Base-by-base conservation (phyloP, 1,140 invertebrate genomes). In the Drosophila littoralis region DNA sequence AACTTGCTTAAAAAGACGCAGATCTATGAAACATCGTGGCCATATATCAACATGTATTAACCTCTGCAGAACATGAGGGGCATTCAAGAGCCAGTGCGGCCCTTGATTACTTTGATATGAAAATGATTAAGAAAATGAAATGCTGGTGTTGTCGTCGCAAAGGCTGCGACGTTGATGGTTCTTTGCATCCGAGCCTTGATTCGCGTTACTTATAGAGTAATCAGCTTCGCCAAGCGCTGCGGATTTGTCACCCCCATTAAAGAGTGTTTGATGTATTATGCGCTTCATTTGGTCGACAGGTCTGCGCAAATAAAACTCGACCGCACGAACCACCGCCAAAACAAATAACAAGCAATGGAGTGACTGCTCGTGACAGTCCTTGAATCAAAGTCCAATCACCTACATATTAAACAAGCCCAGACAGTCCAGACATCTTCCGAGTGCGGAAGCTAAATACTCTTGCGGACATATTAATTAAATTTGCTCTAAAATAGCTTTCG, bases 231-330 rank as follows among this genome's bases (percentile, higher is more conserved):
- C 83, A 85, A 89, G 86, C 80, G 83, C 77, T 83, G 74, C 61
- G 81, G 86, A 89, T 90, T 91, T 91, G 90, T 91, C 90, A 91
- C 86, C 90, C 90, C 84, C 77, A 85, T 78, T 91, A 77, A 89
- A 81, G 79, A 85, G 79, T 82, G 86, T 91, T 91, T 91, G 90
- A 91, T 91, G 90, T 91, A 91, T 91, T 91, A 91, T 89, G 85
- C 81, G 90, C 75, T 91, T 91, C 90, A 91, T 91, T 91, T 91
- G 90, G 75, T 82, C 79, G 90, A 91, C 90, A 91, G 90, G 90
- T 91, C 90, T 89, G 77, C 74, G 82, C 84, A 91, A 91, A 91
- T 82, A 91, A 91, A 79, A 75, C 79, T 61, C 71, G 46, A 72
- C 73, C 79, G 64, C 64, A 76, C 55, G 59, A 79, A 68, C 64